phyloP scores from a whole-genome alignment of 1,140 invertebrate genomes.

The Drosophila erecta region DNA sequence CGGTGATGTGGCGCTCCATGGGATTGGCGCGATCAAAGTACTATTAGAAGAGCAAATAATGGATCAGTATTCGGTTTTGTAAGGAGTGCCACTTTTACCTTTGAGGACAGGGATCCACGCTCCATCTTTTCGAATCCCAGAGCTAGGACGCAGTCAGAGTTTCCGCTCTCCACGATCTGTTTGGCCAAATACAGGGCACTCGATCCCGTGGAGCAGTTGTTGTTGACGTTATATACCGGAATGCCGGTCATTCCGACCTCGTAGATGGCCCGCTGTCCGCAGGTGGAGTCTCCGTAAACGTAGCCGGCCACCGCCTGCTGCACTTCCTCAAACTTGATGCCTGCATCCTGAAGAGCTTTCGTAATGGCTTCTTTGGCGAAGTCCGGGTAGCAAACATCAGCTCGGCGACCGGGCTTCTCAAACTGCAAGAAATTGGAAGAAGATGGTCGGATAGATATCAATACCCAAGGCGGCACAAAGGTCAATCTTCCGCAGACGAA shows the following conservation, averaged over 20 bases:
- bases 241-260: constrained; percentile 98
- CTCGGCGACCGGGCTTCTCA: constrained; percentile 92
- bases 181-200: constrained; percentile 96
- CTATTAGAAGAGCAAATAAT: constrained; percentile 75
- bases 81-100: constrained; percentile 85
- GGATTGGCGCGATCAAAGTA: constrained; percentile 96
- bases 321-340: constrained; percentile 91
- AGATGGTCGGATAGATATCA: not conserved
- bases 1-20: constrained; percentile 95
- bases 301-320: constrained; percentile 97
- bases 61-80: not conserved
- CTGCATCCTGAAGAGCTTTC: constrained; percentile 95
- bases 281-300: constrained; percentile 98
- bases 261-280: constrained; percentile 97
- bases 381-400: constrained; percentile 96
- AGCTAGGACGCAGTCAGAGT: constrained; percentile 94
- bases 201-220: constrained; percentile 98
- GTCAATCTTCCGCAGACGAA: constrained; percentile 72
- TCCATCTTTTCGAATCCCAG: constrained; percentile 99
- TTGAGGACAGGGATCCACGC: constrained; percentile 92
- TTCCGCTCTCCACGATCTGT: constrained; percentile 94
- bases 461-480: constrained; percentile 41
- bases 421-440: constrained; percentile 69
- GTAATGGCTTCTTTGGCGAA: constrained; percentile 97
- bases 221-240: constrained; percentile 99